These are phyloP conservation scores for Dryomyza anilis DNA, from an alignment of 2,888 invertebrate genomes.

Conservation along the genomic window DNA sequence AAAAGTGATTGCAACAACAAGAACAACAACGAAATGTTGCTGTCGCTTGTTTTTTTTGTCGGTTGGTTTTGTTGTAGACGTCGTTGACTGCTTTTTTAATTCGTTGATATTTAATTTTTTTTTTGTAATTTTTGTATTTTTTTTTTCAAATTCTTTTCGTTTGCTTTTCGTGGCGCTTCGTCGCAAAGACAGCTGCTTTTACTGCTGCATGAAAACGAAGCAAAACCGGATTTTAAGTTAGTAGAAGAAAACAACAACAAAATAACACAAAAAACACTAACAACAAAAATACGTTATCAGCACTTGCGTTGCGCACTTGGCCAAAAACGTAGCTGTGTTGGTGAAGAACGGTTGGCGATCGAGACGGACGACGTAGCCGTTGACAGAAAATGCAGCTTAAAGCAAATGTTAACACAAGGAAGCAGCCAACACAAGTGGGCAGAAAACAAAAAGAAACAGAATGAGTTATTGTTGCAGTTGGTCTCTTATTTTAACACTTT, in stretches of 20 bases:
- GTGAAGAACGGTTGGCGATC: too few relatives aligned
- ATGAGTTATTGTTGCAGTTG: too few relatives aligned
- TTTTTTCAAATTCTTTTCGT: neutral
- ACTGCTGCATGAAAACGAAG: too few relatives aligned
- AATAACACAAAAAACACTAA: neutral
- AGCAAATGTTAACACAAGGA: neutral
- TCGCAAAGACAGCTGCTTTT: too few relatives aligned
- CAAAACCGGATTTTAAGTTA: constrained; percentile 18
- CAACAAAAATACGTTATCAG: constrained; percentile 15
- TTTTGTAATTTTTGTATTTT: neutral
- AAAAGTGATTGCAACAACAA: too few relatives aligned
- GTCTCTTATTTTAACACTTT: too few relatives aligned
- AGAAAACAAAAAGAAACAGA: too few relatives aligned
- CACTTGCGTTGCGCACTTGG: constrained; percentile 8
- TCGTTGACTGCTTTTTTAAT: neutral
- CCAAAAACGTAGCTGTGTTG: too few relatives aligned
- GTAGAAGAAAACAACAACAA: neutral
- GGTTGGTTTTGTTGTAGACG: constrained; percentile 1
- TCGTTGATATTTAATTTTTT: neutral
- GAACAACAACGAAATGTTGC: neutral
- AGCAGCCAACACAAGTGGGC: too few relatives aligned
- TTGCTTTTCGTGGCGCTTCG: neutral
- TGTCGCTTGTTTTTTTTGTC: neutral
- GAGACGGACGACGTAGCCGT: neutral
- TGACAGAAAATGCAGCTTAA: constrained; percentile 1